These are phyloP conservation scores for Limosa lapponica DNA, from an alignment of 2,797 vertebrate genomes.

Conservation along the genomic window DNA sequence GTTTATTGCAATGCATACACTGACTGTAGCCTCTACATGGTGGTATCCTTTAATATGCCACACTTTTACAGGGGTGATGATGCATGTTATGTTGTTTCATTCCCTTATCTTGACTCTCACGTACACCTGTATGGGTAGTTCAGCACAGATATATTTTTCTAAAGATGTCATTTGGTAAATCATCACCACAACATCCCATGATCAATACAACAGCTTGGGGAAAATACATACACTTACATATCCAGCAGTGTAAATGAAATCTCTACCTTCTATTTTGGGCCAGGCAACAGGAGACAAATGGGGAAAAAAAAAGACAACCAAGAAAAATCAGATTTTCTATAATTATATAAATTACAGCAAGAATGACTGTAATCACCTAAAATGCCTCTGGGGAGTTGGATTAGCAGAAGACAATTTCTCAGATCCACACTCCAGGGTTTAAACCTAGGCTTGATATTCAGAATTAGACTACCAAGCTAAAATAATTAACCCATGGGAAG, in stretches of 20 bases:
- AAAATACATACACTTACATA: slow-evolving; percentile 47
- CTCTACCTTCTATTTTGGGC: slow-evolving; percentile 63
- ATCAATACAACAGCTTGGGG: slow-evolving; percentile 35
- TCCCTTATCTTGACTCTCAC: background rate
- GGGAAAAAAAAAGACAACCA: slow-evolving; percentile 68
- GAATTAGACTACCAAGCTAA: slow-evolving; percentile 69
- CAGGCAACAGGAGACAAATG: slow-evolving; percentile 75
- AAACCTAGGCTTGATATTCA: slow-evolving; percentile 70
- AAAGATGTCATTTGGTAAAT: slow-evolving; percentile 6
- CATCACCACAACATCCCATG: background rate
- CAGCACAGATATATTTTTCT: background rate
- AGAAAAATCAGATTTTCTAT: slow-evolving; percentile 79
- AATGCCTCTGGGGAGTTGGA: slow-evolving; percentile 80
- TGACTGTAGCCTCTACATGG: background rate
- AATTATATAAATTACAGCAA: slow-evolving; percentile 84
- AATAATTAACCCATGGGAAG: slow-evolving; percentile 72
- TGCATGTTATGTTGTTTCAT: background rate
- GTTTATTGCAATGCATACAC: background rate
- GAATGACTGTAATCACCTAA: slow-evolving; percentile 82
- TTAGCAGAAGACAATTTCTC: slow-evolving; percentile 84
- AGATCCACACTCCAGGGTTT: slow-evolving; percentile 79
- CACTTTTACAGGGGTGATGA: background rate
- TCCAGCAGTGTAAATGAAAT: slow-evolving; percentile 40
- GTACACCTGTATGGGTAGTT: background rate
- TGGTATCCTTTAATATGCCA: background rate